Base-by-base conservation (phyloP, 2,888 invertebrate species). In the Parnassius apollo region DNA sequence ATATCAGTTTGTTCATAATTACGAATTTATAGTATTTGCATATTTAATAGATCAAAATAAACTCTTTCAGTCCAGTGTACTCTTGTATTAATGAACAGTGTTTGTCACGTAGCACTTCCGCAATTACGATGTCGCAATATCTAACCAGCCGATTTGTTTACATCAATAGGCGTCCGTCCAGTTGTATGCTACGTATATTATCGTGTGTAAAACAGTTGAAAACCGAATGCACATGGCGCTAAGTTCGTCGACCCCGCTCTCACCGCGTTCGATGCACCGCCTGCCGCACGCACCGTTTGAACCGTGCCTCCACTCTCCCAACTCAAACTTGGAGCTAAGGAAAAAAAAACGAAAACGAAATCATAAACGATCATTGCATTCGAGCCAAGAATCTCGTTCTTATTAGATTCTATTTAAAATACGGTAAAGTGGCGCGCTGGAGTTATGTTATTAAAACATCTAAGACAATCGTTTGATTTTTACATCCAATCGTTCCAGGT, bases 261-360 rank as follows among this genome's bases (percentile, higher is more conserved):
- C 88, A 83, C 88, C 88, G 86, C 88, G 90, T 88, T 88, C 91
- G 90, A 86, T 90, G 90, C 90, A 90, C 88, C 85, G 86, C 73
- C 79, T 76, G 70, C 68, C 65, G 64, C 66, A 71, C 72, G 71
- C 71, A 70, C 68, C 71, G 75, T 71, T 72, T 71, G 72, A 73
- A 69, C 70, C 69, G 66, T 66, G 64, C 68, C 70, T 66, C 58
- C 70, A 66, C 62, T 67, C 68, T 66, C 69, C 68, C 65, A 67
- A 73, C 69, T 68, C 68, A 45, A 52, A 54, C 65, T 57, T 59
- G 66, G 68, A 65, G 65, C 45, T 42, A 68, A 54, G 62, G 68
- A 77, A 75, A 74, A 78, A 78, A 76, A 65, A 61, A 49, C 10
- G 13, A 55, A 54, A 59, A 48, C 35, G 58, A 57, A 63, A 59